Conservation (phyloP, 1,140 invertebrate species). For the Diachasmimorpha longicaudata region DNA sequence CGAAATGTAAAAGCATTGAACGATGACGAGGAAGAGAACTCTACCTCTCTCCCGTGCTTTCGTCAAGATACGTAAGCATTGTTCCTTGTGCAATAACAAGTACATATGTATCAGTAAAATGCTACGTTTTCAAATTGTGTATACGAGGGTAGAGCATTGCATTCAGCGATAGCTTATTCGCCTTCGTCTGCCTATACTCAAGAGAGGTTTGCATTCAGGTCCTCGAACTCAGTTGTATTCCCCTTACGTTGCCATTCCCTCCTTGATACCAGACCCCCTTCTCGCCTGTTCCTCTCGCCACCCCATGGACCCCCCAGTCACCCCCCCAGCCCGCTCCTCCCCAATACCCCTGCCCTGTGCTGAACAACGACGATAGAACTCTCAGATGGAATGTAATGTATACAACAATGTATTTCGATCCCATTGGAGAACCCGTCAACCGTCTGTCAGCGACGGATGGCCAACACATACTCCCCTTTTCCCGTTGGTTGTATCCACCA, state of each 20-base stretch:
- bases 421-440: neutral
- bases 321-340: neutral
- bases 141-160: neutral
- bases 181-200: neutral
- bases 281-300: neutral
- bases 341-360: neutral
- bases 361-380: slow-evolving; percentile 3
- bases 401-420: slow-evolving; percentile 22
- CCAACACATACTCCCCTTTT: neutral
- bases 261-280: neutral
- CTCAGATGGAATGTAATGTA: neutral
- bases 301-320: neutral
- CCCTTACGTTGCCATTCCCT: neutral
- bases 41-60: neutral
- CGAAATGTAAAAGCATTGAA: slow-evolving; percentile 1
- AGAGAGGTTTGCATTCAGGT: slow-evolving; percentile 21
- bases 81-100: slow-evolving; percentile 4
- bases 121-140: slow-evolving; percentile 1
- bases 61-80: slow-evolving; percentile 15
- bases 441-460: neutral
- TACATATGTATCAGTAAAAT: slow-evolving; percentile 19
- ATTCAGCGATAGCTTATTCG: slow-evolving; percentile 8
- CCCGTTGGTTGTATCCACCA: neutral
- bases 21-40: slow-evolving; percentile 2
- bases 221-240: slow-evolving; percentile 15